These are phyloP conservation scores for Cichlasoma orientale DNA, from an alignment of 2,797 vertebrate genomes.

Conservation along the genomic window DNA sequence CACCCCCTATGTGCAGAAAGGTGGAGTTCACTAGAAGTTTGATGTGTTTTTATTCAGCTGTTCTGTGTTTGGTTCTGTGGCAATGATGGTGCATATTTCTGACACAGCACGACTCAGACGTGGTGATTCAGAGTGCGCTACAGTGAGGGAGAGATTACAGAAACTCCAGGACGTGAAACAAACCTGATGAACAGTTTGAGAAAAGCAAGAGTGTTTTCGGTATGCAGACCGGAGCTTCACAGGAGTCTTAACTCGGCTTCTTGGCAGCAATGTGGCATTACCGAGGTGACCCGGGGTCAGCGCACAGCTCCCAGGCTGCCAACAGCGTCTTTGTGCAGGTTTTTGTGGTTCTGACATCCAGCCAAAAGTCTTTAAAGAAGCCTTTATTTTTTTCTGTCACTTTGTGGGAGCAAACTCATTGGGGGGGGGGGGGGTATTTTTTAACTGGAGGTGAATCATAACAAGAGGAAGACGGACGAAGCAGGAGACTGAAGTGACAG, in stretches of 20 bases:
- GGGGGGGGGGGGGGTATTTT: background rate
- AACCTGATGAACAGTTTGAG: background rate
- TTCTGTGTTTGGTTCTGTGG: too few species aligned
- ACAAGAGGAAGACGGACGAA: background rate
- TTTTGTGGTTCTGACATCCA: background rate
- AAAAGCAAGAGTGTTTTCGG: too few species aligned
- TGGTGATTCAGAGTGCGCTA: too few species aligned
- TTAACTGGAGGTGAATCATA: background rate
- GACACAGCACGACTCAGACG: too few species aligned
- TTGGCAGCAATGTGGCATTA: slow-evolving; percentile 12
- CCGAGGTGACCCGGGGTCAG: background rate
- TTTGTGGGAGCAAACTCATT: background rate
- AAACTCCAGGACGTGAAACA: too few species aligned
- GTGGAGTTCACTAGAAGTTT: too few species aligned
- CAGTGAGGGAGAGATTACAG: too few species aligned
- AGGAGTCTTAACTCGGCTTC: background rate
- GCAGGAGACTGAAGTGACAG: background rate
- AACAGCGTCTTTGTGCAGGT: background rate
- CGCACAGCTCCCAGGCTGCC: background rate
- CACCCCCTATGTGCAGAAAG: too few species aligned
- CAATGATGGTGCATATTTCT: too few species aligned
- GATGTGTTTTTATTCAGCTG: too few species aligned
- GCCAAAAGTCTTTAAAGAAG: background rate
- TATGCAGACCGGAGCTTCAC: background rate
- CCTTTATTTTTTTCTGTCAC: background rate